These are phyloP conservation scores for Ophiothrix spiculata DNA, from an alignment of 35 echinoderm and acorn worm genomes.

Conservation along the genomic window DNA sequence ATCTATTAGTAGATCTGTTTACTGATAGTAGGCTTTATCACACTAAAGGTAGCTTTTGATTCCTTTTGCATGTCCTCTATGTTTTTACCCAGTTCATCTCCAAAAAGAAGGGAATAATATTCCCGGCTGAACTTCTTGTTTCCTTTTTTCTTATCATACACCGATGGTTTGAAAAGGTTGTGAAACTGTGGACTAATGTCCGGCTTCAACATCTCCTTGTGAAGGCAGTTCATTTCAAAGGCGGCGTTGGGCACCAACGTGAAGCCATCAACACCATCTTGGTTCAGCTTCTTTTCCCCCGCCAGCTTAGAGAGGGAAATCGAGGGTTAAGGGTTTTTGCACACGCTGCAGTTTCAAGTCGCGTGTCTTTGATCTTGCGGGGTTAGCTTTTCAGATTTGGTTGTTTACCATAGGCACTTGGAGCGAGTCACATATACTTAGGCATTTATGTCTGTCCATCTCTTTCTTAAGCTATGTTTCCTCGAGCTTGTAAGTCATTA, in stretches of 20 bases:
- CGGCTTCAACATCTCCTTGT: conserved; percentile 9
- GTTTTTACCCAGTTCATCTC: conserved; percentile 39
- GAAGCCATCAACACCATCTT: conserved; percentile 33
- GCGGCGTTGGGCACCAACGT: conserved; percentile 28
- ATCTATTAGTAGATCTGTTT: too few species aligned
- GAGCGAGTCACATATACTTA: not conserved
- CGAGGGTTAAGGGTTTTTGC: conserved; percentile 36
- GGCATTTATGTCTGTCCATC: conserved; percentile 25
- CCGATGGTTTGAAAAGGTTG: conserved; percentile 27
- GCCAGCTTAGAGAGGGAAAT: not conserved
- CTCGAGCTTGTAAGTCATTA: conserved; percentile 20
- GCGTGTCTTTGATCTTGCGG: not conserved
- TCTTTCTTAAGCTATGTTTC: not conserved
- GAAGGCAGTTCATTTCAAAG: conserved; percentile 33
- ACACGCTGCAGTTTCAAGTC: conserved; percentile 38
- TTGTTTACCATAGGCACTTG: conserved; percentile 52
- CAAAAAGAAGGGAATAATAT: conserved; percentile 27
- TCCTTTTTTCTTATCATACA: conserved; percentile 18
- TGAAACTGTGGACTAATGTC: conserved; percentile 26
- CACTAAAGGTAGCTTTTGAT: too few species aligned
- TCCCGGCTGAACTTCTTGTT: not conserved
- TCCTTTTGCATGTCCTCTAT: too few species aligned
- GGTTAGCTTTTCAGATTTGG: conserved; percentile 44
- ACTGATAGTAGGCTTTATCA: too few species aligned
- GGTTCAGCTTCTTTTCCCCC: not conserved